Conservation (phyloP, 1,140 invertebrate species). For the Lordiphosa clarofinis region DNA sequence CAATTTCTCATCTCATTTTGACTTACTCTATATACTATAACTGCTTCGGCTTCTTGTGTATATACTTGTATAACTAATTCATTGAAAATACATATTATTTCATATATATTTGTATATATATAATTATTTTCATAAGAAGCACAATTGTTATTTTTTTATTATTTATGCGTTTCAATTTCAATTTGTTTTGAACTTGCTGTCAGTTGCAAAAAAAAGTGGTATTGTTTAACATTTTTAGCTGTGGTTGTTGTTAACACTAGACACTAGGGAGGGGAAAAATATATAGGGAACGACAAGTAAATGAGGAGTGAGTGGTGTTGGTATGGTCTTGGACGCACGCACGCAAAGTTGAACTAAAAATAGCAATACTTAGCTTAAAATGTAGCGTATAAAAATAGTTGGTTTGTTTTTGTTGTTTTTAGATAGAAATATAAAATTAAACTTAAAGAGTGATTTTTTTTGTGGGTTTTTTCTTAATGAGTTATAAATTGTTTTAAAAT, state of each 20-base stretch:
- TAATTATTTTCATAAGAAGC: conserved; percentile 72
- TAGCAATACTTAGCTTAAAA: conserved; percentile 73
- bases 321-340: conserved; percentile 62
- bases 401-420: conserved; percentile 36
- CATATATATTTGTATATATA: conserved; percentile 29
- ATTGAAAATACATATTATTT: conserved; percentile 61
- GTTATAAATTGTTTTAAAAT: conserved; percentile 54
- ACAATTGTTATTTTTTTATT: conserved; percentile 54
- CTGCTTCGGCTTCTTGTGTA: conserved; percentile 17
- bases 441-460: conserved; percentile 35
- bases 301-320: conserved; percentile 5
- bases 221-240: conserved; percentile 37
- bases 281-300: conserved; percentile 12
- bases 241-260: conserved; percentile 55
- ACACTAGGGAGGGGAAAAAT: conserved; percentile 33
- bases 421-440: conserved; percentile 52
- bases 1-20: conserved; percentile 23
- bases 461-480: conserved; percentile 47
- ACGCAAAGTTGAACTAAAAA: conserved; percentile 68
- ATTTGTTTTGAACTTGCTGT: conserved; percentile 60
- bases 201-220: conserved; percentile 16
- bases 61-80: conserved; percentile 52
- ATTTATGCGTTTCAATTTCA: conserved; percentile 73
- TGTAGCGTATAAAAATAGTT: conserved; percentile 69
- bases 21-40: conserved; percentile 16